Conservation (phyloP, 1,140 invertebrate genomes). For the Geopemphigus sp. region DNA sequence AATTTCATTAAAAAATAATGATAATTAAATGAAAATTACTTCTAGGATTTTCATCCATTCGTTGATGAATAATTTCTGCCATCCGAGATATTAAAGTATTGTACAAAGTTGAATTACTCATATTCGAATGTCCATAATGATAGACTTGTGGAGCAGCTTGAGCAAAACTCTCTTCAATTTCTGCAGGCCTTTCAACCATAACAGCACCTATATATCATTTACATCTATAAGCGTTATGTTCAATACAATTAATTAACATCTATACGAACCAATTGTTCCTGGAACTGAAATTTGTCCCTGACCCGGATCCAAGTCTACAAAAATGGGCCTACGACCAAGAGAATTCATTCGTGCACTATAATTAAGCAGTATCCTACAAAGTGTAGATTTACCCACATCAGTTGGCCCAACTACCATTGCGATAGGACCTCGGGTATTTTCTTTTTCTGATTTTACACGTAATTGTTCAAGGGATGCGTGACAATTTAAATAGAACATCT, state of each 20-base stretch:
- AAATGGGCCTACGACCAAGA: conserved; percentile 70
- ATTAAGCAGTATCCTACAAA: conserved; percentile 87
- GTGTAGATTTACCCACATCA: conserved; percentile 95
- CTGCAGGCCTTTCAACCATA: conserved; percentile 84
- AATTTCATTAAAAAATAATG: too few relatives aligned
- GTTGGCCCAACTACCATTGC: conserved; percentile 90
- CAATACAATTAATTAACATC: conserved; percentile 2
- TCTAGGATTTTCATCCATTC: conserved; percentile 79
- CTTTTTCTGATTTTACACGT: conserved; percentile 70
- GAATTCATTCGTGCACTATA: conserved; percentile 83
- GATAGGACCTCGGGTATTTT: conserved; percentile 73
- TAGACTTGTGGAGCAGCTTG: conserved; percentile 89
- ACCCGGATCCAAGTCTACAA: conserved; percentile 94
- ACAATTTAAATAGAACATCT: conserved; percentile 81
- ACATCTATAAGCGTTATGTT: not conserved
- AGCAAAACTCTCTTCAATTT: conserved; percentile 89
- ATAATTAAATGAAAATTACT: not conserved
- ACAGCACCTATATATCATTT: conserved; percentile 66
- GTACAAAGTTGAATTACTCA: conserved; percentile 81
- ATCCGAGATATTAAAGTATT: conserved; percentile 81
- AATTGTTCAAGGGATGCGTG: conserved; percentile 91
- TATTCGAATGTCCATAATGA: conserved; percentile 87
- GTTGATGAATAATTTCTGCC: conserved; percentile 80
- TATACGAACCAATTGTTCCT: conserved; percentile 74
- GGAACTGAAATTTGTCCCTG: conserved; percentile 91